Evolutionary conservation across 2,888 invertebrate species (phyloP).

Genomic region (Sthenelais limicola): DNA sequence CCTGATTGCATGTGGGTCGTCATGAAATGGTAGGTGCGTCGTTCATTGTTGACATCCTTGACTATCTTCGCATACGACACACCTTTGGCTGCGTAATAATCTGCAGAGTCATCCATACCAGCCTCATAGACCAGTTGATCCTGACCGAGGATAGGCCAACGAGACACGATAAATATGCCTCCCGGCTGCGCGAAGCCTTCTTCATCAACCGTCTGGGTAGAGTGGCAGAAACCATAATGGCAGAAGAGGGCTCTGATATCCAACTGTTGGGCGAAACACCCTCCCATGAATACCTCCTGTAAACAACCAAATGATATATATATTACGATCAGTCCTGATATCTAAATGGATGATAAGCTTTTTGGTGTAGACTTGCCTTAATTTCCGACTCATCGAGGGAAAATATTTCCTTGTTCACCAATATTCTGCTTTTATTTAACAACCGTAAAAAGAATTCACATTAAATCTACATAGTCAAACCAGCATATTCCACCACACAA

Average conservation of each 20-base stretch:
- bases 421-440: too few species aligned
- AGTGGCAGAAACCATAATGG: slow-evolving; percentile 44
- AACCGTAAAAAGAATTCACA: too few species aligned
- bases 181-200: slow-evolving; percentile 37
- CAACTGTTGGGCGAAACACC: slow-evolving; percentile 42
- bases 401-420: too few species aligned
- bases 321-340: too few species aligned
- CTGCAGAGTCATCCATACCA: slow-evolving; percentile 15
- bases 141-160: slow-evolving; percentile 40
- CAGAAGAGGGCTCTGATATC: slow-evolving; percentile 37
- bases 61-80: slow-evolving; percentile 42
- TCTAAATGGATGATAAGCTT: too few species aligned
- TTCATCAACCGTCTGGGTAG: slow-evolving; percentile 42
- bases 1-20: slow-evolving; percentile 41
- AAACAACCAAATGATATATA: too few species aligned
- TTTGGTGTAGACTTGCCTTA: too few species aligned
- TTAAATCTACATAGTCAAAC: too few species aligned
- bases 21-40: slow-evolving; percentile 31
- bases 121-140: slow-evolving; percentile 29
- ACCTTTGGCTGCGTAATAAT: slow-evolving; percentile 44
- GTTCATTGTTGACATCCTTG: slow-evolving; percentile 5
- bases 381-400: too few species aligned
- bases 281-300: slow-evolving; percentile 47
- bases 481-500: not conserved
- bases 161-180: slow-evolving; percentile 47